Conservation (phyloP, 2,888 invertebrate species). For the Trachelus troglodyta region DNA sequence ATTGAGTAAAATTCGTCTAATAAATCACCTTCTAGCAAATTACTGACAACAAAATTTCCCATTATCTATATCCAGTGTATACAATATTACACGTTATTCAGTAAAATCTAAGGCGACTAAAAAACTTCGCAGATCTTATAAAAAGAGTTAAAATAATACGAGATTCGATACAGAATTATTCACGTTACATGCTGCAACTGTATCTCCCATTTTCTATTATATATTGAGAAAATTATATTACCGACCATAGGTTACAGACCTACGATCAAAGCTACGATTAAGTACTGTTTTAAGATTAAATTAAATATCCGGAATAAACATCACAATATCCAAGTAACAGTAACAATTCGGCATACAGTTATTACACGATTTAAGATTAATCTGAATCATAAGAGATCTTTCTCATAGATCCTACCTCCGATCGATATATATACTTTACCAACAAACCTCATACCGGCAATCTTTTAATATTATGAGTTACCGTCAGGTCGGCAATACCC, state of each 20-base stretch:
- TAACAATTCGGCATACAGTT: neutral
- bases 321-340: neutral
- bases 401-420: neutral
- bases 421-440: neutral
- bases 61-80: neutral
- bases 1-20: neutral
- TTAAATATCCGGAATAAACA: neutral
- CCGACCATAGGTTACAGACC: neutral
- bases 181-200: neutral
- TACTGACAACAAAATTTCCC: neutral
- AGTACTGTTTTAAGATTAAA: neutral
- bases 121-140: neutral
- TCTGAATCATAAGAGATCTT: neutral
- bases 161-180: neutral
- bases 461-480: constrained; percentile 7
- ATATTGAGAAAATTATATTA: neutral
- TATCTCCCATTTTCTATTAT: neutral
- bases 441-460: neutral
- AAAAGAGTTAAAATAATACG: neutral
- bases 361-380: neutral
- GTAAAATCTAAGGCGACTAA: neutral
- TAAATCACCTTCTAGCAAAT: neutral
- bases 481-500: neutral
- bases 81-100: no score
- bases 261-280: no score